Percentiles rank a stretch among this genome's conserved stretches.
These are phyloP conservation scores for Cryptotermes secundus DNA, from an alignment of 1,140 invertebrate species.

Conservation along the genomic window DNA sequence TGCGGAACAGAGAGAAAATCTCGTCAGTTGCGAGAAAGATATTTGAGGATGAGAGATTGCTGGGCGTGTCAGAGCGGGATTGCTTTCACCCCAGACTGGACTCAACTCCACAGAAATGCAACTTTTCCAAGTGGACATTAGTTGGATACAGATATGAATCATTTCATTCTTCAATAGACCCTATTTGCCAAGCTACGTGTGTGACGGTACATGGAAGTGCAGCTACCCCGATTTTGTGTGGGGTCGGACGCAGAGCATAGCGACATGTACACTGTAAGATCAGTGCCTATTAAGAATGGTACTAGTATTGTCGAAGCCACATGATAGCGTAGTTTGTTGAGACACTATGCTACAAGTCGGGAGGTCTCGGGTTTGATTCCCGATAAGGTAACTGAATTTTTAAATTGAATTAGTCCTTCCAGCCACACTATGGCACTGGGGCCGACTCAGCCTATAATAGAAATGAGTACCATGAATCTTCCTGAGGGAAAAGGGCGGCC, in stretches of 20 bases:
- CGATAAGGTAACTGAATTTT: no score
- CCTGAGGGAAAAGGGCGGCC: no score
- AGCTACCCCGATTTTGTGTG: neutral
- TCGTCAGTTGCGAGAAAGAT: slow-evolving; percentile 13
- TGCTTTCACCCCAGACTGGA: neutral
- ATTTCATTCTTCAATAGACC: slow-evolving; percentile 1
- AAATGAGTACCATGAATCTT: no score
- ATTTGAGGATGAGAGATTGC: neutral
- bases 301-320: no score
- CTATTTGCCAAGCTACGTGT: neutral
- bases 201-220: neutral
- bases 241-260: neutral
- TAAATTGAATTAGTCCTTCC: no score
- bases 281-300: neutral
- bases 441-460: no score
- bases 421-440: no score
- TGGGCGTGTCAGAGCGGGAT: neutral
- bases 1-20: neutral
- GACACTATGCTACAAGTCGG: no score
- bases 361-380: no score
- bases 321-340: no score
- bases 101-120: neutral
- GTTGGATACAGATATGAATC: neutral
- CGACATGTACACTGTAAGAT: neutral
- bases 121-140: slow-evolving; percentile 6